Percentiles rank a stretch among this genome's conserved stretches.
These are phyloP conservation scores for Episyrphus balteatus DNA, from an alignment of 1,140 invertebrate species.

Conservation along the genomic window DNA sequence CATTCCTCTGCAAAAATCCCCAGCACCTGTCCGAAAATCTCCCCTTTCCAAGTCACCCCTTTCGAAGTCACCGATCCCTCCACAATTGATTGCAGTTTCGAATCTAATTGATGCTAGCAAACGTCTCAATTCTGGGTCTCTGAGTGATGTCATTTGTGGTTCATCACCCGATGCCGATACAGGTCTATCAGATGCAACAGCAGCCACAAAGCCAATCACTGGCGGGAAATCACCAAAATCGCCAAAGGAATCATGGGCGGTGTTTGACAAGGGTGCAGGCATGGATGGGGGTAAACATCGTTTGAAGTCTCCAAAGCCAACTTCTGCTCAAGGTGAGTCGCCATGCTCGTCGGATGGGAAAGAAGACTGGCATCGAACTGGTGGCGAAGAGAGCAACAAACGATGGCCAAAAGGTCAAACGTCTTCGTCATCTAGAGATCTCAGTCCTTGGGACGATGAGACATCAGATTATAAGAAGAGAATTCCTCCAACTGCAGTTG, in stretches of 20 bases:
- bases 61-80: slow-evolving; percentile 32
- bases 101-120: slow-evolving; percentile 30
- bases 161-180: slow-evolving; percentile 45
- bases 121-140: slow-evolving; percentile 42
- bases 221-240: slow-evolving; percentile 4
- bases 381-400: slow-evolving; percentile 8
- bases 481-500: not conserved
- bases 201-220: not conserved
- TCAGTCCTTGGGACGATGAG: slow-evolving; percentile 61
- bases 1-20: slow-evolving; percentile 29
- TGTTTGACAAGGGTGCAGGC: slow-evolving; percentile 17
- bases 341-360: slow-evolving; percentile 69
- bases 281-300: slow-evolving; percentile 12
- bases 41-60: slow-evolving; percentile 5
- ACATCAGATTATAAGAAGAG: slow-evolving; percentile 35
- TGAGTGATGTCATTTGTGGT: slow-evolving; percentile 46
- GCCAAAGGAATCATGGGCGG: slow-evolving; percentile 29
- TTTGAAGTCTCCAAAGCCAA: not conserved
- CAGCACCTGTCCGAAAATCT: slow-evolving; percentile 11
- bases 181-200: slow-evolving; percentile 8
- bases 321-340: slow-evolving; percentile 36
- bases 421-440: slow-evolving; percentile 54
- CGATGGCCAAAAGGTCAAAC: slow-evolving; percentile 42
- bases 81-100: slow-evolving; percentile 26
- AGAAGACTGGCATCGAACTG: slow-evolving; percentile 38